Evolutionary conservation across 2,888 invertebrate species (phyloP), one percentile per base, ranked within the genome.

Genomic region (Rhodophaea formosa): DNA sequence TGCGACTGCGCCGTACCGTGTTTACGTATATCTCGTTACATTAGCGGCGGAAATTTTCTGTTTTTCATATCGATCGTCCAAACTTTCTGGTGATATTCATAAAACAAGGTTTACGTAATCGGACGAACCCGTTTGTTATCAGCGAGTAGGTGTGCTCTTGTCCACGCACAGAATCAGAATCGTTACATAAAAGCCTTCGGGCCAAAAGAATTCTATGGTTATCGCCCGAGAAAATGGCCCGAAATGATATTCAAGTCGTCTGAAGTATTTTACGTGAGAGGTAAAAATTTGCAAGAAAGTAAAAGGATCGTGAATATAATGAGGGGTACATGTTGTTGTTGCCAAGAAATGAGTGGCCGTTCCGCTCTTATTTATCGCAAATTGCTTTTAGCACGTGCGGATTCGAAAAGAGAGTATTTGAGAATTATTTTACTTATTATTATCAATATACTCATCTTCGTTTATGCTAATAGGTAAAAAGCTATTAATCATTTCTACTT

Each of bases 101-200:
- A 76, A 86, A 84, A 81, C 72, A 62, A 14, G 73, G 80, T 88
- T 88, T 89, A 89, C 87, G 87, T 87, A 87, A 88, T 75, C 80
- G 79, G 80, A 79, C 73, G 67, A 7, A 69, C 68, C 71, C 71
- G 70, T 79, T 79, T 83, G 78, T 82, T 80, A 49, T 43, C 80
- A 79, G 81, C 81, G 72, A 62, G 64, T 67, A 74, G 75, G 77
- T 75, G 81, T 73, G 74, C 69, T 71, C 54, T 56, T 60, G 63
- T 60, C 68, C 65, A 67, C 71, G 64, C 67, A 68, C 65, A 67
- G 59, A 39, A 58, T 62, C 60, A 59, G 62, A 66, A 62, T 71
- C 72, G 75, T 82, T 79, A 81, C 72, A 80, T 81, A 76, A 82
- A 82, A 72, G 30, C 47, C 42, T 49, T 44, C 15, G 46, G 51